A percentile compares a stretch with the other conserved stretches of the same genome.
Conservation (phyloP, 1,140 invertebrate genomes). For the Cotesia vestalis region DNA sequence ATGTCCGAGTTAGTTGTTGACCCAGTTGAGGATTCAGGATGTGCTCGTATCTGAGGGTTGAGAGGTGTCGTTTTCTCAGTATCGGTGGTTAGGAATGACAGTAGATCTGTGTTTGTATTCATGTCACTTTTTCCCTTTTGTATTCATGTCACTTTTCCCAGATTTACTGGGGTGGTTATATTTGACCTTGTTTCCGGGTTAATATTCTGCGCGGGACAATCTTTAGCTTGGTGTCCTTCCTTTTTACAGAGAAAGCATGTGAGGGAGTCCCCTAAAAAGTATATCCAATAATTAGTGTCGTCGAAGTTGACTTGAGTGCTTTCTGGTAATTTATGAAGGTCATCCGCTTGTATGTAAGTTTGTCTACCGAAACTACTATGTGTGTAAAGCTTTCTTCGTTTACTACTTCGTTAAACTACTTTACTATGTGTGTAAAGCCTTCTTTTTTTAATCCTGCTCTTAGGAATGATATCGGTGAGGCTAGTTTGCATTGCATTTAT, state of each 20-base stretch:
- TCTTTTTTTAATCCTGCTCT: slow-evolving; percentile 24
- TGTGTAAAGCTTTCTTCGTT: slow-evolving; percentile 18
- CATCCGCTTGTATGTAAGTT: slow-evolving; percentile 13
- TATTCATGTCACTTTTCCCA: background rate
- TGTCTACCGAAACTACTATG: slow-evolving; percentile 26
- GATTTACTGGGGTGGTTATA: background rate
- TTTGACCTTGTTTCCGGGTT: background rate
- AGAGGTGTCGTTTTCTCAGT: no score
- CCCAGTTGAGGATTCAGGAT: no score
- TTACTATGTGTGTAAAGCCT: slow-evolving; percentile 22
- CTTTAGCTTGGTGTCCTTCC: slow-evolving; percentile 19
- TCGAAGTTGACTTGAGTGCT: slow-evolving; percentile 14
- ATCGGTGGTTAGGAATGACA: no score
- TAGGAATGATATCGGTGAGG: slow-evolving; percentile 11
- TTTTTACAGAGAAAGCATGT: slow-evolving; percentile 28
- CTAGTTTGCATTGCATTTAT: background rate
- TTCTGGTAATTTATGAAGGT: slow-evolving; percentile 14
- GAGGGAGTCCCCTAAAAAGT: background rate
- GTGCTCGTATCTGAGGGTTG: no score
- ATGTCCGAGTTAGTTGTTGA: no score
- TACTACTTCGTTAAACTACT: no score
- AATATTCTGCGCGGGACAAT: background rate
- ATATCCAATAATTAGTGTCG: slow-evolving; percentile 21
- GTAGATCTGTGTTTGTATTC: background rate
- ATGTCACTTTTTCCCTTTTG: background rate